A percentile compares a stretch with the other conserved stretches of the same genome.
phyloP scores from a whole-genome alignment of 2,888 invertebrate genomes.

The Clostera curtula region DNA sequence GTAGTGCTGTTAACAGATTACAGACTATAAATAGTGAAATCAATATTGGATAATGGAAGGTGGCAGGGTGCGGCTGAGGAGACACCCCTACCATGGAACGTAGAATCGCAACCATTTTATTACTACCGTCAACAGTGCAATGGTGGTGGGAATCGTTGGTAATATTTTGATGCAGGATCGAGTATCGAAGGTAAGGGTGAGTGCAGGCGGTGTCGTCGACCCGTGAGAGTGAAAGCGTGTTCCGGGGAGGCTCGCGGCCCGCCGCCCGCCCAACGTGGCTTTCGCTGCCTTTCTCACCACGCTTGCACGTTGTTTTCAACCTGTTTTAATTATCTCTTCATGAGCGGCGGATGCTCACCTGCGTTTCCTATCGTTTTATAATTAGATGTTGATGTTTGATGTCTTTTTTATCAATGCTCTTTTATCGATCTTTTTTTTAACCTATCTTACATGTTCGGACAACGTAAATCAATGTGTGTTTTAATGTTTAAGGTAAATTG shows the following conservation, averaged over 20 bases:
- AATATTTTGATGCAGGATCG: conserved; percentile 19
- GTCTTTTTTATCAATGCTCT: no score
- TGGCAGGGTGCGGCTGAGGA: conserved; percentile 45
- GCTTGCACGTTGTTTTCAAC: conserved; percentile 49
- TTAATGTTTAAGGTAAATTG: no score
- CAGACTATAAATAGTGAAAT: conserved; percentile 66
- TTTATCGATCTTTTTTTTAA: no score
- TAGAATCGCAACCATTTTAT: conserved; percentile 5
- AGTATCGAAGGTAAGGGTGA: conserved; percentile 53
- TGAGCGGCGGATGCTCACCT: conserved; percentile 10
- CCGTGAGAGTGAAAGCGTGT: conserved; percentile 69
- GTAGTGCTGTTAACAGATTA: conserved; percentile 56
- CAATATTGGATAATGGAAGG: conserved; percentile 66
- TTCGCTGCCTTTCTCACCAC: conserved; percentile 69
- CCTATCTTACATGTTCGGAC: no score
- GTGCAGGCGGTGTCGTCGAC: conserved; percentile 65
- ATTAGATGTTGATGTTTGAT: no score
- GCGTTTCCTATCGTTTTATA: background rate
- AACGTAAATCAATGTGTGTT: no score
- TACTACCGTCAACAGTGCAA: no score
- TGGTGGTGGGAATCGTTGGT: no score
- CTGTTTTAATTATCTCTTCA: conserved; percentile 41
- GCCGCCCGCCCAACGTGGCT: conserved; percentile 61
- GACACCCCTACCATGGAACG: conserved; percentile 40
- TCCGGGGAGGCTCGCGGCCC: conserved; percentile 56